Conservation (phyloP, 2,113 vertebrate species). For the Lathamus discolor region DNA sequence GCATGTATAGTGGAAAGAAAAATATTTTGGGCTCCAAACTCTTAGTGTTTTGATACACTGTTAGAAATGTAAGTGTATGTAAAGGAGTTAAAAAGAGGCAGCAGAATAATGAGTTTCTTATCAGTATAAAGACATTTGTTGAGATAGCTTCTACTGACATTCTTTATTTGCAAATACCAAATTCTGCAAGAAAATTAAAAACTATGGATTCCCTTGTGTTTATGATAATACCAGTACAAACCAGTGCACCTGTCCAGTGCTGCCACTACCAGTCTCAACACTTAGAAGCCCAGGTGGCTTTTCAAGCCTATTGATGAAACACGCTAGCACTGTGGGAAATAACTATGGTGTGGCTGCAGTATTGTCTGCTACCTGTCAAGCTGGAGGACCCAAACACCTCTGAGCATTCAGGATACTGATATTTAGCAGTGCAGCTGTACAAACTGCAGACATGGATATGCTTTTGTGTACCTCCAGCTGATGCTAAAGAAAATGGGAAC, state of each 20-base stretch:
- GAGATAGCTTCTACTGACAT: not conserved
- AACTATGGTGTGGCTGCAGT: not conserved
- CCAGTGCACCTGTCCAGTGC: not conserved
- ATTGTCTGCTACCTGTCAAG: not conserved
- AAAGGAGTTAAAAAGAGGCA: not conserved
- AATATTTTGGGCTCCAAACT: not conserved
- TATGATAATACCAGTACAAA: not conserved
- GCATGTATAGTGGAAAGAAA: not conserved
- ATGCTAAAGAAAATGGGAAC: slow-evolving; percentile 7
- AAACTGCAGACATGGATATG: not conserved
- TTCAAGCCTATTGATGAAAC: not conserved
- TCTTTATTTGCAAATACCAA: not conserved
- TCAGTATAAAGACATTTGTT: not conserved
- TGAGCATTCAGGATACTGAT: not conserved
- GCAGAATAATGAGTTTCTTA: not conserved
- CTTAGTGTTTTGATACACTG: not conserved
- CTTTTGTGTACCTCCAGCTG: not conserved
- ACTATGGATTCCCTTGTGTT: not conserved
- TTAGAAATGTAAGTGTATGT: not conserved
- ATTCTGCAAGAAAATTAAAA: not conserved
- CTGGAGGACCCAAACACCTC: not conserved
- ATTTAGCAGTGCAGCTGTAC: not conserved
- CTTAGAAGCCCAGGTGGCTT: not conserved
- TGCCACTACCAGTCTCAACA: not conserved
- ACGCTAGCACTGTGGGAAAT: not conserved